Evolutionary conservation across 2,113 vertebrate genomes (phyloP).

Genomic region (Spilogale gracilis): DNA sequence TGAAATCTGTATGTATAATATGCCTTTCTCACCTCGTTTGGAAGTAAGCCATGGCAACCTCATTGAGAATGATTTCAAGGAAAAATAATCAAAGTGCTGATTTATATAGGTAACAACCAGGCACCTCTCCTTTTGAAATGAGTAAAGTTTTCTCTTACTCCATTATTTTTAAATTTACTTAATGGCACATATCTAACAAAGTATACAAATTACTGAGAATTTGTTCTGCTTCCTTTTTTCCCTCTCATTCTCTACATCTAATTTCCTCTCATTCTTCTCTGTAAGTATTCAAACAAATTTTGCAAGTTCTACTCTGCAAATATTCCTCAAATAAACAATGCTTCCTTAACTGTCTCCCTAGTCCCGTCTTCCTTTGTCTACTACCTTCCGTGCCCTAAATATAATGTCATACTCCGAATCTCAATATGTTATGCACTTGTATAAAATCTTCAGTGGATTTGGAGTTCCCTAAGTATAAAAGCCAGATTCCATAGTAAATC

Average conservation of each 20-base stretch:
- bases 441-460: constrained; percentile 8
- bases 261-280: background rate
- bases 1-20: background rate
- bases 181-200: background rate
- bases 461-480: constrained; percentile 18
- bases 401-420: background rate
- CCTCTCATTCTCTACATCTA: background rate
- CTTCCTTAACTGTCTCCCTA: background rate
- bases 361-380: background rate
- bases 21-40: background rate
- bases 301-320: background rate
- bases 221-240: background rate
- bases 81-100: background rate
- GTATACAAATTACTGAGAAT: background rate
- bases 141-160: background rate
- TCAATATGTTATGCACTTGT: background rate
- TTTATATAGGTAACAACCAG: background rate
- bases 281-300: background rate
- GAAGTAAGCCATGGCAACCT: background rate
- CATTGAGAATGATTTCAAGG: background rate
- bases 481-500: background rate
- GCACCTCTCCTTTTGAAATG: background rate
- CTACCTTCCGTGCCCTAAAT: background rate
- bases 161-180: constrained; percentile 42
- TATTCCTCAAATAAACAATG: background rate